Evolutionary conservation across 1,140 invertebrate species (phyloP).

Genomic region (Laodelphax striatellus): DNA sequence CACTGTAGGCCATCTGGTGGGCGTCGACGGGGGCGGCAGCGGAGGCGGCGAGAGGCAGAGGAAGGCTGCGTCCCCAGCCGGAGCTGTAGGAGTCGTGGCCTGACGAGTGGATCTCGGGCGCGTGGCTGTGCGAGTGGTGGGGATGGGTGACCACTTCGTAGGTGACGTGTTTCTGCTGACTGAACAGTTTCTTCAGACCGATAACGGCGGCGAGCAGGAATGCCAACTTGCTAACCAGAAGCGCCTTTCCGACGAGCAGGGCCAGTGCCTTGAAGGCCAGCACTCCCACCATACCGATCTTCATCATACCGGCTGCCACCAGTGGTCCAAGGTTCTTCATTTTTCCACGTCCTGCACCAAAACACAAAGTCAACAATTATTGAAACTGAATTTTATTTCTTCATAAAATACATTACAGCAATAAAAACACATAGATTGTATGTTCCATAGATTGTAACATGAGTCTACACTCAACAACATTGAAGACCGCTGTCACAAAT

Average conservation of each 20-base stretch:
- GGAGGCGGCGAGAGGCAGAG: conserved; percentile 30
- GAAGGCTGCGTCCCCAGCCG: conserved; percentile 46
- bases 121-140: conserved; percentile 34
- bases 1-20: conserved; percentile 51
- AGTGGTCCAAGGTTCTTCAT: conserved; percentile 66
- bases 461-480: too few relatives aligned
- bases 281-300: conserved; percentile 64
- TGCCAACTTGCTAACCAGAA: conserved; percentile 70
- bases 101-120: conserved; percentile 35
- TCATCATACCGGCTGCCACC: conserved; percentile 60
- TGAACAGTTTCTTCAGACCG: conserved; percentile 69
- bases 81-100: conserved; percentile 27
- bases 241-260: conserved; percentile 69
- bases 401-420: too few relatives aligned
- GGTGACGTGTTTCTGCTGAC: conserved; percentile 57
- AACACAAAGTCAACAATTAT: too few relatives aligned
- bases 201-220: conserved; percentile 64
- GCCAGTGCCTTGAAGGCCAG: conserved; percentile 66
- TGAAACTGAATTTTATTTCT: too few relatives aligned
- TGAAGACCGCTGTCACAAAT: too few relatives aligned
- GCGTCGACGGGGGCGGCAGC: conserved; percentile 33
- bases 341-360: conserved; percentile 44
- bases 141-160: conserved; percentile 60
- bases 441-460: too few relatives aligned
- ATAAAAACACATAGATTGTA: too few relatives aligned